phyloP scores from a whole-genome alignment of 2,113 vertebrate genomes.

The Zosterops hypoxanthus region DNA sequence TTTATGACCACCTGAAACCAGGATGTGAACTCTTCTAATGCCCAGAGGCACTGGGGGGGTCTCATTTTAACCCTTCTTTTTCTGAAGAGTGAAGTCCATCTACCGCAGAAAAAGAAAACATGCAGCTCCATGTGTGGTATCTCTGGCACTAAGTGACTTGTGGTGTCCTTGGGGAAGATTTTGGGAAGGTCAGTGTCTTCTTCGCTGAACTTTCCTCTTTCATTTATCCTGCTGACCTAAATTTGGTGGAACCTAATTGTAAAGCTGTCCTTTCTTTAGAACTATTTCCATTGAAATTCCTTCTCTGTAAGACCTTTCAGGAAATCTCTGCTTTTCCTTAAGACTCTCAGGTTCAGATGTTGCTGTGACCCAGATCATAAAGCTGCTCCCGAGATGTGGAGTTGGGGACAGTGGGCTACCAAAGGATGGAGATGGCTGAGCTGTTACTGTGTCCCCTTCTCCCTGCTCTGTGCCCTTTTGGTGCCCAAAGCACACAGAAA shows the following conservation, averaged over 20 bases:
- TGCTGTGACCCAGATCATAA: fast-evolving
- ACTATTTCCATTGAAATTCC: background rate
- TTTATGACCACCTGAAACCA: background rate
- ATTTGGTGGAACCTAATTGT: background rate
- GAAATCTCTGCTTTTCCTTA: background rate
- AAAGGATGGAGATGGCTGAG: background rate
- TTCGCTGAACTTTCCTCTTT: background rate
- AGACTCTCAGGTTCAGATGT: background rate
- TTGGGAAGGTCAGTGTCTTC: background rate
- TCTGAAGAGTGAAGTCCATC: background rate
- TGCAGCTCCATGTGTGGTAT: background rate
- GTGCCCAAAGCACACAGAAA: background rate
- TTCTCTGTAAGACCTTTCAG: background rate
- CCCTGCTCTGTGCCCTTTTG: background rate
- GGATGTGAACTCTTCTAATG: background rate
- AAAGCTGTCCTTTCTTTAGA: background rate
- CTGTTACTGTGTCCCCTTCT: background rate
- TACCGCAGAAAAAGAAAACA: background rate
- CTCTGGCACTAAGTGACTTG: background rate
- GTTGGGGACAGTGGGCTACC: background rate
- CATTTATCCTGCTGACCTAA: background rate
- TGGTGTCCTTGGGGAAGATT: background rate
- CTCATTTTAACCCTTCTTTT: background rate
- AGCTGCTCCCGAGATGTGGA: fast-evolving
- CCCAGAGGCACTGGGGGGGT: background rate